Evolutionary conservation across 2,888 invertebrate genomes (phyloP).

Genomic region (Carpatolechia fugitivella): DNA sequence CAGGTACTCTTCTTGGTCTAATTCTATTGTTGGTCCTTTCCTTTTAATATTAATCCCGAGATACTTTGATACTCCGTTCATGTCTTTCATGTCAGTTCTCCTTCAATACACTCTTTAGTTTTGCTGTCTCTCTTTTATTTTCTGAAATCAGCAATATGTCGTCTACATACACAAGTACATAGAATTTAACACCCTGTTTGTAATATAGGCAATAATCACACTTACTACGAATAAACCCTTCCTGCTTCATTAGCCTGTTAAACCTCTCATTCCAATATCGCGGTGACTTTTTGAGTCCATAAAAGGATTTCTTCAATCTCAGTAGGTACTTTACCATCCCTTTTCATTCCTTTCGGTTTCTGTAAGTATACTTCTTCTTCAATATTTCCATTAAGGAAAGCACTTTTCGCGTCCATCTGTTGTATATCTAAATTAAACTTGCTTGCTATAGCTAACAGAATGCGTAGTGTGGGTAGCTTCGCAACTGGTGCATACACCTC

Average conservation of each 20-base stretch:
- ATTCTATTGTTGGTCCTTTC: neutral
- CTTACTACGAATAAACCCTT: conserved; percentile 1
- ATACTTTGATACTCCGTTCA: neutral
- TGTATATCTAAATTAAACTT: neutral
- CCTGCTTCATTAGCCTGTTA: neutral
- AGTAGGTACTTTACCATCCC: conserved; percentile 4
- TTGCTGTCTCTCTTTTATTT: neutral
- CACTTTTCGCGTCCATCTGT: neutral
- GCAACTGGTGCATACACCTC: neutral
- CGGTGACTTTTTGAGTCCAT: neutral
- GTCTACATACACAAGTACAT: conserved; percentile 16
- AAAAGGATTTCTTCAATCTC: neutral
- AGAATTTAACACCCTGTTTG: neutral
- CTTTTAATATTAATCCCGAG: conserved; percentile 11
- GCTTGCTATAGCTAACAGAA: neutral
- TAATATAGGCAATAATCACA: conserved; percentile 6
- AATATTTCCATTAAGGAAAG: neutral
- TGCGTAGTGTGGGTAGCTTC: neutral
- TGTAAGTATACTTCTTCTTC: neutral
- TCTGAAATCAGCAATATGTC: conserved; percentile 9
- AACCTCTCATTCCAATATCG: conserved; percentile 4
- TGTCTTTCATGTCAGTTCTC: conserved; percentile 12
- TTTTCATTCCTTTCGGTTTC: neutral
- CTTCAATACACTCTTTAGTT: neutral
- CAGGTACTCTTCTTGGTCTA: conserved; percentile 14